phyloP scores from a whole-genome alignment of 2,888 invertebrate species.

The Drosophila nr. medialis region DNA sequence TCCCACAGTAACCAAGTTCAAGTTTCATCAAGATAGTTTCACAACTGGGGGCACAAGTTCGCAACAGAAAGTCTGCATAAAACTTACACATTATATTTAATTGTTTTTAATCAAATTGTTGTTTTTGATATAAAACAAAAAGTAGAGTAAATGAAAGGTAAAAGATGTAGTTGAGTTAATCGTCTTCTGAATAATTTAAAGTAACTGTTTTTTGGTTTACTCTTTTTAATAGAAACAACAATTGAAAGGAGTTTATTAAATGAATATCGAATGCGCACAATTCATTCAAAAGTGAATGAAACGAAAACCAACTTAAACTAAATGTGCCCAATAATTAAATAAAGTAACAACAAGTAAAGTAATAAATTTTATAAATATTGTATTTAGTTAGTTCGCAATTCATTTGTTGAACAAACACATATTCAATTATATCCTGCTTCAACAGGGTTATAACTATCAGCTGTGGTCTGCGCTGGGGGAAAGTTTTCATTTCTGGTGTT shows the following conservation, averaged over 20 bases:
- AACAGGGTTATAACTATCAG: not conserved
- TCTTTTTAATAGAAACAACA: not conserved
- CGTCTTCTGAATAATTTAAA: not conserved
- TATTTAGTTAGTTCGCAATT: not conserved
- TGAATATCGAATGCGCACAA: not conserved
- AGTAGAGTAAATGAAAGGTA: not conserved
- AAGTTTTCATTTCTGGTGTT: constrained; percentile 1
- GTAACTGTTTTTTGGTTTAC: not conserved
- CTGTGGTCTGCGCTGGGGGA: constrained; percentile 19
- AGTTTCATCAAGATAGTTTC: not conserved
- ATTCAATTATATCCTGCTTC: constrained; percentile 34
- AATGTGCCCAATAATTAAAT: not conserved
- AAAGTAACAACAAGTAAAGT: not conserved
- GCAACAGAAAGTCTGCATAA: too few species aligned
- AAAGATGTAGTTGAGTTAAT: not conserved
- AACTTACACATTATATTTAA: too few species aligned
- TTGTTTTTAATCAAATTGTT: too few species aligned
- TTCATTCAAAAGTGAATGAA: not conserved
- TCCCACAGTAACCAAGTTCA: not conserved
- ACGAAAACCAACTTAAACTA: not conserved
- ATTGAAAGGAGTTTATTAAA: not conserved
- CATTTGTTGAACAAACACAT: constrained; percentile 4
- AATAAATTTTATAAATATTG: not conserved
- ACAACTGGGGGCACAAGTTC: too few species aligned
- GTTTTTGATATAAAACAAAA: too few species aligned